phyloP scores from a whole-genome alignment of 2,888 invertebrate species.

The Cremastinae sp. region DNA sequence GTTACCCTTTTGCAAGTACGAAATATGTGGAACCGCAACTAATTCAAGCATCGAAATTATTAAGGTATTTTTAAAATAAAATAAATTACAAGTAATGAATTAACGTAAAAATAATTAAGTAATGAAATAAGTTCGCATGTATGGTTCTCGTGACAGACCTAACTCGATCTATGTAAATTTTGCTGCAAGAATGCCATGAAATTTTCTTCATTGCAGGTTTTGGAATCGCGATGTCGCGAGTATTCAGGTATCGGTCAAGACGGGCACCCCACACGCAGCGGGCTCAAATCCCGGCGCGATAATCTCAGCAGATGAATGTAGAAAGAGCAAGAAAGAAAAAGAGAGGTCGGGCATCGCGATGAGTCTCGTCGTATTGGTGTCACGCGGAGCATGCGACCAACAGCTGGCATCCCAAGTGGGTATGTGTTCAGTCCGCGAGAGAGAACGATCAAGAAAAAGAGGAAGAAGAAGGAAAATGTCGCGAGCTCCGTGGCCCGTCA shows the following conservation, averaged over 20 bases:
- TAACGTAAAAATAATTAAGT: too few relatives aligned
- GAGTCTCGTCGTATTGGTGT: conserved; percentile 40
- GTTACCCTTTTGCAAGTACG: too few relatives aligned
- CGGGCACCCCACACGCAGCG: conserved; percentile 27
- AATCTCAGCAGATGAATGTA: conserved; percentile 1
- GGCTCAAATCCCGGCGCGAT: conserved; percentile 25
- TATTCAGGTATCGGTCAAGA: conserved; percentile 58
- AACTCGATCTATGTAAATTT: background rate
- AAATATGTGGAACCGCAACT: too few relatives aligned
- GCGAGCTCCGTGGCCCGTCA: conserved; percentile 68
- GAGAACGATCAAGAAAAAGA: conserved; percentile 33
- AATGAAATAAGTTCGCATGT: background rate
- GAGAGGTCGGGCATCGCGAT: too few relatives aligned
- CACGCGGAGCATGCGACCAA: conserved; percentile 64
- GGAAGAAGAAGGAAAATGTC: conserved; percentile 31
- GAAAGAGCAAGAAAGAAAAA: too few relatives aligned
- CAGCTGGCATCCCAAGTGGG: conserved; percentile 69
- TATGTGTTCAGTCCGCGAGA: conserved; percentile 32
- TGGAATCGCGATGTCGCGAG: conserved; percentile 41
- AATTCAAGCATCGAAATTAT: too few relatives aligned
- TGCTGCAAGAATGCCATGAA: conserved; percentile 15
- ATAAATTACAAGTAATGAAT: too few relatives aligned
- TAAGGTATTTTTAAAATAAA: too few relatives aligned
- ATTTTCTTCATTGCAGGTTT: conserved; percentile 48
- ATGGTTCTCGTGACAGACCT: background rate